Evolutionary conservation across 2,888 invertebrate species (phyloP).

Genomic region (Patella ulyssiponensis): DNA sequence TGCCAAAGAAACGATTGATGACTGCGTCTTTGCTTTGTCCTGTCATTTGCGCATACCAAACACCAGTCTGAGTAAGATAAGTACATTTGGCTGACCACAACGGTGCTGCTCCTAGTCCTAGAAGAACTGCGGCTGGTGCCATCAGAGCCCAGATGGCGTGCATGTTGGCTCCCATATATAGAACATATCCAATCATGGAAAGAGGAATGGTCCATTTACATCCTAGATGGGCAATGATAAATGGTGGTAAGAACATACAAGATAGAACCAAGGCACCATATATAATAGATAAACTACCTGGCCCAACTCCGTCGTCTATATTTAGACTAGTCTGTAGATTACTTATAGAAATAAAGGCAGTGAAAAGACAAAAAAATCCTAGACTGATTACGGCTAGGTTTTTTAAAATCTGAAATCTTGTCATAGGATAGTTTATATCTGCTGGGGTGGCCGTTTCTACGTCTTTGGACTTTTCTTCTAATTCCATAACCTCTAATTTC

Average conservation of each 20-base stretch:
- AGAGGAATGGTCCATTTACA: slow-evolving; percentile 96
- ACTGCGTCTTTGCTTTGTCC: slow-evolving; percentile 89
- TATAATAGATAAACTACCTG: slow-evolving; percentile 89
- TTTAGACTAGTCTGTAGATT: slow-evolving; percentile 93
- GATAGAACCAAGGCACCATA: slow-evolving; percentile 94
- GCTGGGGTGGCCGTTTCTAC: too few relatives aligned
- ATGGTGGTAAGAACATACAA: slow-evolving; percentile 82
- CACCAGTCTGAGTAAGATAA: slow-evolving; percentile 87
- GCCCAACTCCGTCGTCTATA: slow-evolving; percentile 89
- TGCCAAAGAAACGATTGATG: slow-evolving; percentile 96
- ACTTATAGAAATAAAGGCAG: slow-evolving; percentile 95
- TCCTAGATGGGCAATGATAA: slow-evolving; percentile 77
- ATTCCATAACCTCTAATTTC: too few relatives aligned
- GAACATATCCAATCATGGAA: slow-evolving; percentile 93
- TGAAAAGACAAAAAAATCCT: slow-evolving; percentile 95
- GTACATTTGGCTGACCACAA: slow-evolving; percentile 99
- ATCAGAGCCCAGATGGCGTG: slow-evolving; percentile 88
- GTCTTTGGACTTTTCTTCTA: too few relatives aligned
- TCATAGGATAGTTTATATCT: slow-evolving; percentile 35
- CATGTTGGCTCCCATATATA: slow-evolving; percentile 95
- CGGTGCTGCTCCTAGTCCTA: slow-evolving; percentile 95
- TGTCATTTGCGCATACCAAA: slow-evolving; percentile 87
- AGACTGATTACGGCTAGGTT: slow-evolving; percentile 91
- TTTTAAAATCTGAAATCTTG: slow-evolving; percentile 81
- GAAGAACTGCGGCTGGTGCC: slow-evolving; percentile 84